Percentiles rank a stretch among this genome's conserved stretches.
phyloP scores from a whole-genome alignment of 2,797 vertebrate species.

The Lepus oiostolus region DNA sequence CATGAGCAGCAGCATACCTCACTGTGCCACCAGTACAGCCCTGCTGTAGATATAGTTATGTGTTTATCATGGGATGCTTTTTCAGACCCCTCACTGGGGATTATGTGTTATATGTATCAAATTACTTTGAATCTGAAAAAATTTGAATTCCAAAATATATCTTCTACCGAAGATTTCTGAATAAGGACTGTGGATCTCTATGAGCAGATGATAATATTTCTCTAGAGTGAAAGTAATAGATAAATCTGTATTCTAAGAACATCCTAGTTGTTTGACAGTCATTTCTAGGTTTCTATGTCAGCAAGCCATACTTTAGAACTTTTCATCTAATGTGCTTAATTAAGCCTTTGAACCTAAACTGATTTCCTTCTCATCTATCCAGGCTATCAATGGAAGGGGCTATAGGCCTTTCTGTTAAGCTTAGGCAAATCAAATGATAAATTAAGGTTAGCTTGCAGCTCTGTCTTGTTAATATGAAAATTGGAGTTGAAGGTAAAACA shows the following conservation, averaged over 20 bases:
- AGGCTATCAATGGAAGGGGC: neutral
- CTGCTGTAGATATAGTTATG: neutral
- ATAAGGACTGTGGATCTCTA: slow-evolving; percentile 1
- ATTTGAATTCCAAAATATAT: neutral
- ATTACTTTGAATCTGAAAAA: slow-evolving; percentile 29
- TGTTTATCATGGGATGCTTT: slow-evolving; percentile 26
- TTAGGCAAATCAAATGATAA: slow-evolving; percentile 43
- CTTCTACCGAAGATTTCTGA: neutral
- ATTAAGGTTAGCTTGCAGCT: neutral
- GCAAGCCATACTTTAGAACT: slow-evolving; percentile 13
- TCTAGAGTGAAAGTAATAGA: slow-evolving; percentile 22
- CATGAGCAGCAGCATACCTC: too few relatives aligned
- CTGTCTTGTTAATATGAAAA: slow-evolving; percentile 22
- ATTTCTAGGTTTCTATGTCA: slow-evolving; percentile 30
- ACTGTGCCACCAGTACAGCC: too few relatives aligned
- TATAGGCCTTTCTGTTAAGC: neutral
- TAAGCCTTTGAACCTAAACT: slow-evolving; percentile 7
- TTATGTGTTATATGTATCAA: slow-evolving; percentile 28
- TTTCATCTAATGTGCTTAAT: slow-evolving; percentile 46
- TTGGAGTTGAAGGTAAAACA: slow-evolving; percentile 23
- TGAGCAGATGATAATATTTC: slow-evolving; percentile 5
- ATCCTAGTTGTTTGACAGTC: slow-evolving; percentile 7
- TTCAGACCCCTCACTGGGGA: neutral
- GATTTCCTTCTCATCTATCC: slow-evolving; percentile 27
- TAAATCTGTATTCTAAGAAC: slow-evolving; percentile 18